Conservation (phyloP, 2,113 vertebrate genomes). For the Oxygymnocypris stewartii region DNA sequence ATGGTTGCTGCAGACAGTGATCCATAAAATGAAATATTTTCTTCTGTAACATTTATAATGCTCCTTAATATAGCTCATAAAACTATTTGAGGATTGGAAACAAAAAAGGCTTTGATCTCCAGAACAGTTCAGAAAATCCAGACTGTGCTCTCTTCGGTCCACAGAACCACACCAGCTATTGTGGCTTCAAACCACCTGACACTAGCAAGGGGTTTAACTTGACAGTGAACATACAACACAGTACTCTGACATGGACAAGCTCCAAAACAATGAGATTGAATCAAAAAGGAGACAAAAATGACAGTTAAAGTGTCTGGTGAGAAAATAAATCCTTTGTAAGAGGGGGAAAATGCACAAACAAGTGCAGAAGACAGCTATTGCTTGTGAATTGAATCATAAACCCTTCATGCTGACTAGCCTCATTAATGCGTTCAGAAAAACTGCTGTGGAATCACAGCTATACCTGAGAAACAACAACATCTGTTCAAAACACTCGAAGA, state of each 20-base stretch:
- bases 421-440: constrained; percentile 17
- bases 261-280: constrained; percentile 24
- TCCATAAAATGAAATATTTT: background rate
- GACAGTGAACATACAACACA: background rate
- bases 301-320: constrained; percentile 26
- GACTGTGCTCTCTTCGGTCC: background rate
- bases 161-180: background rate
- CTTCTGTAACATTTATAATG: background rate
- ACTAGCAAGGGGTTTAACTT: constrained; percentile 1
- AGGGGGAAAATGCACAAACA: background rate
- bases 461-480: constrained; percentile 1
- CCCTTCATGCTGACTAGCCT: background rate
- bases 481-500: background rate
- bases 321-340: constrained; percentile 24
- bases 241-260: constrained; percentile 16
- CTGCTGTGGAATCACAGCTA: background rate
- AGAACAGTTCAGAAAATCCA: background rate
- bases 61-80: background rate
- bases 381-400: constrained; percentile 25
- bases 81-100: background rate
- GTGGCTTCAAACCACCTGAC: constrained; percentile 3
- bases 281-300: background rate
- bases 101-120: background rate
- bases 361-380: background rate
- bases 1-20: background rate